A percentile compares a stretch with the other conserved stretches of the same genome.
Evolutionary conservation across 2,888 invertebrate species (phyloP).

Genomic region (Copidosoma aretas): DNA sequence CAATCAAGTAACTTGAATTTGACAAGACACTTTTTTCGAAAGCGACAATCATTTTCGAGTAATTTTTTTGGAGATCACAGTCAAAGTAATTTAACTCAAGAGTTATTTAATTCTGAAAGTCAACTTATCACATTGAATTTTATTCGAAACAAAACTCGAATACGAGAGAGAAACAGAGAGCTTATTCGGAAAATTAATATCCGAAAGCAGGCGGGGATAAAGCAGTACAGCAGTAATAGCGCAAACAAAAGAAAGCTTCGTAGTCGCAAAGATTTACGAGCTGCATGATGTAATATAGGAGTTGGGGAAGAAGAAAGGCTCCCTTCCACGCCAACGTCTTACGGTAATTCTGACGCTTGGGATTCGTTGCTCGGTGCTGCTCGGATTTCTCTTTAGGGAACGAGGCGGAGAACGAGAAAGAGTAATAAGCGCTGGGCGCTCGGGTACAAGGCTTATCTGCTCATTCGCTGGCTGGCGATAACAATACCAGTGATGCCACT

Average conservation of each 20-base stretch:
- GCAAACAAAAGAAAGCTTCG: constrained; percentile 13
- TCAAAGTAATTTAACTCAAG: too few relatives aligned
- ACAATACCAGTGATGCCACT: constrained; percentile 45
- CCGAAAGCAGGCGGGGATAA: background rate
- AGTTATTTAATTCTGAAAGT: too few relatives aligned
- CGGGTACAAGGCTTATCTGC: constrained; percentile 40
- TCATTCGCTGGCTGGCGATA: constrained; percentile 43
- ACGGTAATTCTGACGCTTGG: constrained; percentile 43
- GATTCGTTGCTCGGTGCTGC: constrained; percentile 39
- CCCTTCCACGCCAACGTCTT: constrained; percentile 27
- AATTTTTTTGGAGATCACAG: too few relatives aligned
- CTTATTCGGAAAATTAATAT: background rate
- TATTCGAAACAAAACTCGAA: too few relatives aligned
- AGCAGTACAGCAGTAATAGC: background rate
- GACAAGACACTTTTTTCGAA: too few relatives aligned
- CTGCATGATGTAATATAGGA: constrained; percentile 30
- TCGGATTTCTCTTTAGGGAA: constrained; percentile 24
- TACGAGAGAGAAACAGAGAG: too few relatives aligned
- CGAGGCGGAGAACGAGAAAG: background rate
- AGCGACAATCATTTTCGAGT: too few relatives aligned
- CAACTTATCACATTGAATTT: too few relatives aligned
- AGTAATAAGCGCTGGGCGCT: background rate
- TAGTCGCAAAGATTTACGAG: constrained; percentile 34
- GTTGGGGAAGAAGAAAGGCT: background rate
- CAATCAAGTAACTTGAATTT: too few relatives aligned